Evolutionary conservation across 1,140 invertebrate species (phyloP).

Genomic region (Macrotrachela quadricornifera): DNA sequence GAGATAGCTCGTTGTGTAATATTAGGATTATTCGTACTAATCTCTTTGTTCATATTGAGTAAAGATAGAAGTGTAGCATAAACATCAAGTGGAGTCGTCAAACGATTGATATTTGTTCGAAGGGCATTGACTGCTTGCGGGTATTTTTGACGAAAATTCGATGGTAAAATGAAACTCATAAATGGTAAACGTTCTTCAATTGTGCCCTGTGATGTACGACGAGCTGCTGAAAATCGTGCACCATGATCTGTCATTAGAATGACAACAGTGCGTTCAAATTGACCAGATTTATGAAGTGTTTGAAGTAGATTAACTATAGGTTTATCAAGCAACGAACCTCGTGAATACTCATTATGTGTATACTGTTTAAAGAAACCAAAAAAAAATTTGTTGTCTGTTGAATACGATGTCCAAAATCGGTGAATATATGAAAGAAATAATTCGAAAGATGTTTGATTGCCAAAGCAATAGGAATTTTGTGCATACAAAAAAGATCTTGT

Average conservation of each 20-base stretch:
- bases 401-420: slow-evolving; percentile 2
- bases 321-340: not conserved
- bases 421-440: not conserved
- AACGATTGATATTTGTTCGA: too few species aligned
- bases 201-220: slow-evolving; percentile 6
- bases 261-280: slow-evolving; percentile 8
- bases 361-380: slow-evolving; percentile 7
- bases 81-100: too few species aligned
- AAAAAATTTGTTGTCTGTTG: slow-evolving; percentile 2
- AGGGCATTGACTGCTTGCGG: too few species aligned
- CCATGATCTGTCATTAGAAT: slow-evolving; percentile 9
- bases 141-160: not conserved
- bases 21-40: too few species aligned
- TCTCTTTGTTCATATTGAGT: too few species aligned
- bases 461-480: slow-evolving; percentile 1
- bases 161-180: slow-evolving; percentile 6
- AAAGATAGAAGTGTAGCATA: too few species aligned
- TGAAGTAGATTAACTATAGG: slow-evolving; percentile 5
- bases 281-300: not conserved
- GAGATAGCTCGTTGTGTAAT: too few species aligned
- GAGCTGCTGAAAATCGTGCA: not conserved
- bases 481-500: not conserved
- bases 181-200: slow-evolving; percentile 10
- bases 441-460: not conserved
- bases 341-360: slow-evolving; percentile 8